phyloP scores from a whole-genome alignment of 2,113 vertebrate species.

The Forbesichthys agassizii region DNA sequence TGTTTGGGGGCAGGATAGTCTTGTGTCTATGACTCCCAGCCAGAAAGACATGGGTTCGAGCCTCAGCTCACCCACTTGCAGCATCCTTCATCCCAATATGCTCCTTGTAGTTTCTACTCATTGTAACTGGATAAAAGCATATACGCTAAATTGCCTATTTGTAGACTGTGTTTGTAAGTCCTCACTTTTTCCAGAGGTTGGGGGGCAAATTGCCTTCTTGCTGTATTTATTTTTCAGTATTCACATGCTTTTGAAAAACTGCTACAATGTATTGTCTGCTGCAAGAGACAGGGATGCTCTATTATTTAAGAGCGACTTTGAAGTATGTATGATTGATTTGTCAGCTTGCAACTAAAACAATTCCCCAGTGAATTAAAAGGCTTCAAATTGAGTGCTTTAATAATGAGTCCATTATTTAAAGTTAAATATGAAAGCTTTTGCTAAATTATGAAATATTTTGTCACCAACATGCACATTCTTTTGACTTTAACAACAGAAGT shows the following conservation, averaged over 20 bases:
- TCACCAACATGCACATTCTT: not conserved
- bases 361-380: not conserved
- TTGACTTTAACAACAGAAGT: not conserved
- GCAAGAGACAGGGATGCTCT: conserved; percentile 5
- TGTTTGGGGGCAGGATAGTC: too few relatives aligned
- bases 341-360: conserved; percentile 11
- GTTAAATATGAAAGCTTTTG: conserved; percentile 4
- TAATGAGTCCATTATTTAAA: not conserved
- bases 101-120: too few relatives aligned
- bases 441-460: not conserved
- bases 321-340: conserved; percentile 9
- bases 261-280: conserved; percentile 3
- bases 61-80: too few relatives aligned
- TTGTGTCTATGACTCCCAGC: too few relatives aligned
- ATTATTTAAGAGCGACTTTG: conserved; percentile 25
- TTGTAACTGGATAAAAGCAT: too few relatives aligned
- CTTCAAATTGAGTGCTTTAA: not conserved
- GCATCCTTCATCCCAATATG: too few relatives aligned
- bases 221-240: not conserved
- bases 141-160: not conserved
- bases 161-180: not conserved
- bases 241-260: not conserved
- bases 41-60: too few relatives aligned
- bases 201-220: not conserved
- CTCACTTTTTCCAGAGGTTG: not conserved